Base-by-base conservation (phyloP, 2,888 invertebrate genomes). In the Listrodromus nycthemerus region DNA sequence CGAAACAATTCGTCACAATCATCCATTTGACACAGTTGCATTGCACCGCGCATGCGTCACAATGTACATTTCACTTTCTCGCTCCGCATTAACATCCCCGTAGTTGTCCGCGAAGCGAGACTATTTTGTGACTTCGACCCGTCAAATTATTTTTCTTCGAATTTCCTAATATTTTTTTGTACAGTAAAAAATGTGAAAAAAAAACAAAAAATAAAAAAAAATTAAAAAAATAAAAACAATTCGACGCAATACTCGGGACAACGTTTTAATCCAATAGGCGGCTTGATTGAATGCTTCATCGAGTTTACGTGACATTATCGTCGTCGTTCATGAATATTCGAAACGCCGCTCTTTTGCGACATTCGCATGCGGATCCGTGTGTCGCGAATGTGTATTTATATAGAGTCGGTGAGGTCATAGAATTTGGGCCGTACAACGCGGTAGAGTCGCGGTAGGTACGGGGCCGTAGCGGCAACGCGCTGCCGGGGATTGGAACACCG, bases 1-100 rank as follows among this genome's bases (percentile, higher is more conserved):
- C 83, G 83, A 83, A 83, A 83, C 83, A 80, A 80, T 83, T 83
- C 83, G 80, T 76, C 83, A 50, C 50, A 80, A 80, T 83, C 67
- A 73, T 67, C 45, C 76, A 63, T 76, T 83, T 70, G 71, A 83
- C 80, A 76, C 61, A 77, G 71, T 80, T 80, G 83, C 75, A 21
- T 77, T n/a, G 71, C 48, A 65, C 41, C 45, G 76, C 24, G 13
- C 19, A 48, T 55, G 13, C 27, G 8, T 70, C 21, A 37, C 41
- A 45, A 37, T 10, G 33, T 80, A n/a, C n/a, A 65, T 71, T 63
- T 65, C 58, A 67, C 74, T 50, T 74, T 74, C 58, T 48, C 67
- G 41, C 19, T 74, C 52, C 58, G 41, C 41, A 45, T 16, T 45
- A 45, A 16, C 41, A 45, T 45, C 41, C 41, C n/a, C 50, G 50